phyloP scores from a whole-genome alignment of 2,888 invertebrate genomes.

The Polydrusus cervinus region DNA sequence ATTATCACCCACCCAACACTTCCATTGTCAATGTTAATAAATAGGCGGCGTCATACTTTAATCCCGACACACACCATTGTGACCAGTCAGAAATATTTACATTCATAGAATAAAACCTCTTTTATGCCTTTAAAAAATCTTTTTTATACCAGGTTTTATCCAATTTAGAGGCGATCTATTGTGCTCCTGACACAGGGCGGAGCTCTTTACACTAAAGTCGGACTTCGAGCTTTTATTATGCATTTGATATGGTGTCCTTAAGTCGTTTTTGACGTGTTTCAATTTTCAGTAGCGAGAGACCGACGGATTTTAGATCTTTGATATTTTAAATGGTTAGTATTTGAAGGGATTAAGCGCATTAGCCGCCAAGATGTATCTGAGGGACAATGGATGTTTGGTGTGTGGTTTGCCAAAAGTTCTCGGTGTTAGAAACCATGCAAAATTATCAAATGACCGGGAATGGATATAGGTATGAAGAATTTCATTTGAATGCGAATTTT shows the following conservation, averaged over 20 bases:
- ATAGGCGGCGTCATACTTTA: constrained; percentile 46
- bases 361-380: constrained; percentile 40
- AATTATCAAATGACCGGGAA: constrained; percentile 8
- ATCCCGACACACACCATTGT: constrained; percentile 48
- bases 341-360: constrained; percentile 40
- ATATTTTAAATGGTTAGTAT: constrained; percentile 23
- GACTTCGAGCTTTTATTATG: constrained; percentile 51
- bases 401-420: constrained; percentile 25
- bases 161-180: constrained; percentile 49
- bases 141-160: constrained; percentile 51
- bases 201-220: constrained; percentile 43
- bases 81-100: constrained; percentile 49
- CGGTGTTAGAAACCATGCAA: constrained; percentile 5
- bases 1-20: constrained; percentile 8
- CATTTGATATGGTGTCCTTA: constrained; percentile 53
- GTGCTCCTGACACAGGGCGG: constrained; percentile 49
- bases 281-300: constrained; percentile 50
- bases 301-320: constrained; percentile 10
- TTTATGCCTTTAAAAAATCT: constrained; percentile 45
- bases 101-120: constrained; percentile 51
- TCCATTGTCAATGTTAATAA: constrained; percentile 48
- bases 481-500: background rate
- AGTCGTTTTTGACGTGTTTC: constrained; percentile 44
- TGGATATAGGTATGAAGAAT: background rate
- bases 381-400: constrained; percentile 38